Percentiles rank a stretch among this genome's conserved stretches.
phyloP scores from a whole-genome alignment of 2,888 invertebrate genomes.

The Muscina levida region DNA sequence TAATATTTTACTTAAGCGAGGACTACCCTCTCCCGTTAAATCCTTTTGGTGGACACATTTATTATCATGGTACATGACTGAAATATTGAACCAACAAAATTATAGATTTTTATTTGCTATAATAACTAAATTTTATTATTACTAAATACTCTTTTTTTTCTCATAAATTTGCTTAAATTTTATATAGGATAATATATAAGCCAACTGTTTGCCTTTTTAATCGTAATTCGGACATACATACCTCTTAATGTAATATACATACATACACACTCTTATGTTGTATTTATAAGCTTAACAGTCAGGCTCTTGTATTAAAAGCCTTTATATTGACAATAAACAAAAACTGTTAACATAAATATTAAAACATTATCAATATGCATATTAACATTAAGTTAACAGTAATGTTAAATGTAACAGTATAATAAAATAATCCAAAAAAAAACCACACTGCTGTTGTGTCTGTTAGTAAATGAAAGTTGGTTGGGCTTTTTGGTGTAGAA shows the following conservation, averaged over 20 bases:
- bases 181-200: not conserved
- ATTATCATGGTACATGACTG: slow-evolving; percentile 17
- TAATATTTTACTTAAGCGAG: too few species aligned
- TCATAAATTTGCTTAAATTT: too few species aligned
- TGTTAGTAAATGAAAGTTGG: slow-evolving; percentile 1
- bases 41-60: too few species aligned
- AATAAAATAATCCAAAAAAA: too few species aligned
- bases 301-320: slow-evolving; percentile 2
- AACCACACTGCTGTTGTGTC: too few species aligned
- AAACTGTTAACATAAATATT: not conserved
- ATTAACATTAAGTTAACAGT: not conserved
- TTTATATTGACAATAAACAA: slow-evolving; percentile 26
- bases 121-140: too few species aligned
- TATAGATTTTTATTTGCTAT: slow-evolving; percentile 2
- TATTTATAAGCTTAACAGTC: slow-evolving; percentile 1
- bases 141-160: too few species aligned
- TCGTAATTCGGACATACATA: slow-evolving; percentile 29
- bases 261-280: not conserved
- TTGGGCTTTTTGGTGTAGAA: too few species aligned
- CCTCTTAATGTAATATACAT: slow-evolving; percentile 14
- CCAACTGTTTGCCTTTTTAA: slow-evolving; percentile 24
- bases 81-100: slow-evolving; percentile 2
- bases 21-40: too few species aligned
- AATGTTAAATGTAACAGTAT: not conserved
- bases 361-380: not conserved